phyloP scores from a whole-genome alignment of 2,113 vertebrate genomes.

The Phyllostomus hastatus region DNA sequence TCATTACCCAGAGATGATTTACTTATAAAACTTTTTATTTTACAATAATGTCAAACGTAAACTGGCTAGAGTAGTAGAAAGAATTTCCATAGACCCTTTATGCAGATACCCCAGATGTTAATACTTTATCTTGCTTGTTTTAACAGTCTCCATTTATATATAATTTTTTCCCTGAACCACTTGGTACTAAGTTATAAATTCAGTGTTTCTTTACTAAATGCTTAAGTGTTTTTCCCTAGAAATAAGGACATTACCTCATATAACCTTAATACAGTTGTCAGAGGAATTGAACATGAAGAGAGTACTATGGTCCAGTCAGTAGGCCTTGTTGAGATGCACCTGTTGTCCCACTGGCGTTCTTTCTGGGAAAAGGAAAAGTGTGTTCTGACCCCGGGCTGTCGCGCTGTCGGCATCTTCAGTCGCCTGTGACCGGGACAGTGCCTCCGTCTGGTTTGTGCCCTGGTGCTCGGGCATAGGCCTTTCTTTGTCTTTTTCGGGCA shows the following conservation, averaged over 20 bases:
- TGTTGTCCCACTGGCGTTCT: not conserved
- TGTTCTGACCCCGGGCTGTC: not conserved
- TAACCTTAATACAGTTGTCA: not conserved
- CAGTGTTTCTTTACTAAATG: not conserved
- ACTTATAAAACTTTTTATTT: slow-evolving; percentile 1
- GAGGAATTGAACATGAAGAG: not conserved
- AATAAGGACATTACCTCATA: not conserved
- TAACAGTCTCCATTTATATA: not conserved
- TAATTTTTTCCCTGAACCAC: not conserved
- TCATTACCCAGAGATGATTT: not conserved
- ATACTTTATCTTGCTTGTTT: not conserved
- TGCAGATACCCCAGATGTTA: not conserved
- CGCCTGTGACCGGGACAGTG: not conserved
- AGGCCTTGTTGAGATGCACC: not conserved
- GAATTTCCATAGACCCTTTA: not conserved
- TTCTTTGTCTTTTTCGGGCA: not conserved
- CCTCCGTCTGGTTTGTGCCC: not conserved
- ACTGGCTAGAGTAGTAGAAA: not conserved
- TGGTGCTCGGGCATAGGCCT: not conserved
- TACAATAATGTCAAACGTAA: not conserved
- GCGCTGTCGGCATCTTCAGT: not conserved
- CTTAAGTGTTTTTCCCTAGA: slow-evolving; percentile 1
- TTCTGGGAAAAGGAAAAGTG: not conserved
- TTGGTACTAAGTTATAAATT: not conserved
- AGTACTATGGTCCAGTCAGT: not conserved